phyloP scores from a whole-genome alignment of 2,113 vertebrate species.

The Dolichotis patagonum region DNA sequence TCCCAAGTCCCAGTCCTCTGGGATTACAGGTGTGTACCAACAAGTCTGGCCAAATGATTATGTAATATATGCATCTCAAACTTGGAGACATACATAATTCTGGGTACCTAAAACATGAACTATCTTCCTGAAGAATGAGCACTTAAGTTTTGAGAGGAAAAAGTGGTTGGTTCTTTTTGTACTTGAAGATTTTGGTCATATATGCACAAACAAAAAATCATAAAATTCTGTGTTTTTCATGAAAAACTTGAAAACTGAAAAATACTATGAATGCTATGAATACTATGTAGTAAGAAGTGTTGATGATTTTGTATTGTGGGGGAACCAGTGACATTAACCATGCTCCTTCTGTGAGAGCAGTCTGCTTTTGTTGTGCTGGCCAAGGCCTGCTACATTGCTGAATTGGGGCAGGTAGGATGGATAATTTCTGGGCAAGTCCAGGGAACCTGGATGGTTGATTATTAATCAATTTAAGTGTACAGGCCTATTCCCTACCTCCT shows the following conservation, averaged over 20 bases:
- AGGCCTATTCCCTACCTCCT: background rate
- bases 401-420: background rate
- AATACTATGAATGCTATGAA: slow-evolving; percentile 15
- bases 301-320: slow-evolving; percentile 14
- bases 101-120: background rate
- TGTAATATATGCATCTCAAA: background rate
- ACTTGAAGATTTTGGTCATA: background rate
- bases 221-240: slow-evolving; percentile 34
- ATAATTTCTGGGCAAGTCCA: slow-evolving; percentile 51
- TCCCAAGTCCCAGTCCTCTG: no score
- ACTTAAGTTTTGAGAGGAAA: background rate
- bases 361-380: background rate
- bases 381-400: background rate
- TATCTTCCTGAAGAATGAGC: background rate
- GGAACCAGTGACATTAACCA: background rate
- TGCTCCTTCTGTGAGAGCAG: slow-evolving; percentile 18
- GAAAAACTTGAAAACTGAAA: slow-evolving; percentile 35
- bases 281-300: slow-evolving; percentile 22
- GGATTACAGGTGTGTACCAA: no score
- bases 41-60: no score
- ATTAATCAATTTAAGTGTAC: slow-evolving; percentile 20
- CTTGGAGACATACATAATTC: background rate
- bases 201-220: slow-evolving; percentile 46
- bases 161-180: background rate
- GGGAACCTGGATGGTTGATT: background rate